Evolutionary conservation across 2,888 invertebrate species (phyloP).

Genomic region (Spatulosminthurus flaviceps): DNA sequence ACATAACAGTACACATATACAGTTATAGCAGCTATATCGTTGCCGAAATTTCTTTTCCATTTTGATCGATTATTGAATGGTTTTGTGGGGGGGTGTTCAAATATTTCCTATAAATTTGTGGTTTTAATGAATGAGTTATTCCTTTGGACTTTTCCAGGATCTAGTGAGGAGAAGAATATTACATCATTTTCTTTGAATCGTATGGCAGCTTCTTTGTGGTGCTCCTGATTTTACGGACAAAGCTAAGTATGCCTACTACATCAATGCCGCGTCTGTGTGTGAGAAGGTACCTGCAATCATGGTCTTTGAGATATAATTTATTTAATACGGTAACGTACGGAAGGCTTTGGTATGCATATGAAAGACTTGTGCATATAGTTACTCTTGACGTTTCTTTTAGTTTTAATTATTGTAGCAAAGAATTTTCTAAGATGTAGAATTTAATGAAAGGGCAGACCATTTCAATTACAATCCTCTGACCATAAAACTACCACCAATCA

Average conservation of each 20-base stretch:
- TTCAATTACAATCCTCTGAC: no score
- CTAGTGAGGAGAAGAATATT: slow-evolving; percentile 95
- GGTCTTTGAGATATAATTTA: not conserved
- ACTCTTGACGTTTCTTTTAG: no score
- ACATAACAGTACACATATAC: no score
- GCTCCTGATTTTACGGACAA: slow-evolving; percentile 90
- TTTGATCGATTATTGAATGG: not conserved
- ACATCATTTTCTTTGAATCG: slow-evolving; percentile 95
- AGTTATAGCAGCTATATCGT: no score
- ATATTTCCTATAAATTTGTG: not conserved
- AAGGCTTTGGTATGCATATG: no score
- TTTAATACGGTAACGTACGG: no score
- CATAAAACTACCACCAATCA: no score
- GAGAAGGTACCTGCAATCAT: slow-evolving; percentile 76
- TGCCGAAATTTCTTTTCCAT: not conserved
- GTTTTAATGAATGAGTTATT: slow-evolving; percentile 7
- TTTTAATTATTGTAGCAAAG: no score
- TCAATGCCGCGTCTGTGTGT: slow-evolving; percentile 95
- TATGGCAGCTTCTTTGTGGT: slow-evolving; percentile 95
- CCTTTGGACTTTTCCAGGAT: slow-evolving; percentile 71
- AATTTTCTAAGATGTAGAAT: no score
- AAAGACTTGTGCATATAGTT: no score
- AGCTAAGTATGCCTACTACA: slow-evolving; percentile 93
- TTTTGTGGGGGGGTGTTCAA: not conserved
- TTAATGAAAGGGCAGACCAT: no score